phyloP scores from a whole-genome alignment of 2,888 invertebrate species.

The Conus canariensis region DNA sequence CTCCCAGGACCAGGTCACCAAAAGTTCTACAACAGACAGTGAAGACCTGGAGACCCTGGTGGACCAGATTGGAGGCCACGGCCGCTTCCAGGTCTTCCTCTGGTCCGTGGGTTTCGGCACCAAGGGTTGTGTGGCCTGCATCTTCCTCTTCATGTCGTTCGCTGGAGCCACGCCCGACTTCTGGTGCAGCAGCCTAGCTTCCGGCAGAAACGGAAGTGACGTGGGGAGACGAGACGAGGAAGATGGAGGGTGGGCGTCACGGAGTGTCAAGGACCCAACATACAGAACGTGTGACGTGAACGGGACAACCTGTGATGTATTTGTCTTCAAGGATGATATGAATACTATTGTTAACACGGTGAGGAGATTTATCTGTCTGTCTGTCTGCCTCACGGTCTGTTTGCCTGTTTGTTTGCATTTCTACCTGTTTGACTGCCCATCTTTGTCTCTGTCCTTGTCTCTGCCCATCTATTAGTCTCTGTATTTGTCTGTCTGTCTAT shows the following conservation, averaged over 20 bases:
- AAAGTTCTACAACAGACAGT: not conserved
- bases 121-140: not conserved
- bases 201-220: conserved; percentile 31
- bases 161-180: conserved; percentile 30
- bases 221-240: not conserved
- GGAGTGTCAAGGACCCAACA: not conserved
- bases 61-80: not conserved
- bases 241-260: not conserved
- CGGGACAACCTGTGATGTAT: not conserved
- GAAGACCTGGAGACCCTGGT: not conserved
- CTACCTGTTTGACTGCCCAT: not conserved
- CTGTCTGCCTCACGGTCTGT: not conserved
- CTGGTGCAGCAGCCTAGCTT: not conserved
- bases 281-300: not conserved
- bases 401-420: not conserved
- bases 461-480: no score
- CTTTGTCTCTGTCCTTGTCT: not conserved
- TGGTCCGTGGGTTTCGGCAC: conserved; percentile 2
- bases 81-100: not conserved
- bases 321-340: not conserved
- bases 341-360: conserved; percentile 12
- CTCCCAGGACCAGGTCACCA: not conserved
- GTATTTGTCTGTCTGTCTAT: no score
- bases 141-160: conserved; percentile 29
- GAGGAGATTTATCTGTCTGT: not conserved